Base-by-base conservation (phyloP, 2,797 vertebrate species). In the Peromyscus aztecus region DNA sequence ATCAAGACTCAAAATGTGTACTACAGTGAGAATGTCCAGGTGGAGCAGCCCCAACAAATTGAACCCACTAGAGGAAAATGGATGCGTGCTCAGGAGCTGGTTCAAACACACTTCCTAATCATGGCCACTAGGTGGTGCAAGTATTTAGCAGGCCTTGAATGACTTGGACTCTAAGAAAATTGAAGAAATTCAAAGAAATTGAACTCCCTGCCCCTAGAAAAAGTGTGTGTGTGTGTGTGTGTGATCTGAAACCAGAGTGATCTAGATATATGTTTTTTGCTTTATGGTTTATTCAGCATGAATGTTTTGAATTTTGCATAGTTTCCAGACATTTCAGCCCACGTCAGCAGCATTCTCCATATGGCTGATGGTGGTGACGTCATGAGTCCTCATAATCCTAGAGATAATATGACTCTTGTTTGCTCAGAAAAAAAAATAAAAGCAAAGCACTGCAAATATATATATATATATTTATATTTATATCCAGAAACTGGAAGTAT, bases 61-160 rank as follows among this genome's bases (percentile, higher is more conserved):
- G 69, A 34, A 87, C 85, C 31, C 40, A 92, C 61, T 6, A 12
- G n/a, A 40, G 12, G 2, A 27, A 57, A 31, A 37, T 0, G 8
- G 87, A 91, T 6, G 73, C 63, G 11, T 4, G 6, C 11, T 40
- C 40, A 37, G 0, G 2, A 31, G 88, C 9, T 49, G 78, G 34
- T 16, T 76, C 23, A 89, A 95, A 89, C 46, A 40, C 4, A 24
- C 59, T 65, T 83, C 43, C 43, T 23, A 29, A 2, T 1, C 2
- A 43, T n/a, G 46, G 57, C 97, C 98, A 91, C 96, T 91, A 98
- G 97, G 84, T 94, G 98, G 97, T 63, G 31, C 29, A 95, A 61
- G 34, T 31, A 67, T 77, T 89, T 90, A 73, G 16, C 4, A 43
- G 57, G 49, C 31, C 67, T 93, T 67, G 27, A 95, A 63, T 52